These are phyloP conservation scores for Nannoperca obscura DNA, from an alignment of 2,797 vertebrate genomes.

Conservation along the genomic window DNA sequence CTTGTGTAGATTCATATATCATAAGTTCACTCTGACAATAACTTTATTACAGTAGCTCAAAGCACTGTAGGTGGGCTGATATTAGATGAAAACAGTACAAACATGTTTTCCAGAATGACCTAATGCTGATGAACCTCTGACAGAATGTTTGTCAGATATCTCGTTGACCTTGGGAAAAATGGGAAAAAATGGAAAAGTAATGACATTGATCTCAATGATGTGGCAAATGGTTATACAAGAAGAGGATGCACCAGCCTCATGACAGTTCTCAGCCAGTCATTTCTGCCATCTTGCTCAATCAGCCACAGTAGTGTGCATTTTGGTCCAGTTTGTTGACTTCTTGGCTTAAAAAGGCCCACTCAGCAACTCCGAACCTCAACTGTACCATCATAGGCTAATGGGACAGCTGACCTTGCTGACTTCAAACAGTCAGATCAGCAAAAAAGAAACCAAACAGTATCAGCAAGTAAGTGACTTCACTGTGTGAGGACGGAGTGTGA, in stretches of 20 bases:
- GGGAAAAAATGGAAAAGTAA: too few relatives aligned
- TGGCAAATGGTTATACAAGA: neutral
- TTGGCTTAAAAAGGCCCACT: slow-evolving; percentile 14
- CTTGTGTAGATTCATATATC: slow-evolving; percentile 16
- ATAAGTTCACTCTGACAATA: slow-evolving; percentile 15
- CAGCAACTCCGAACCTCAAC: slow-evolving; percentile 35
- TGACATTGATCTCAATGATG: neutral
- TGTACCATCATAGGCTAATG: slow-evolving; percentile 33
- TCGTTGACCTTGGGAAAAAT: neutral
- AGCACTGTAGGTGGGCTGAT: slow-evolving; percentile 27
- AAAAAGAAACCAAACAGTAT: slow-evolving; percentile 29
- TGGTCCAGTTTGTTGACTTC: slow-evolving; percentile 10
- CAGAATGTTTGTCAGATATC: neutral
- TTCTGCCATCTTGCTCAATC: neutral
- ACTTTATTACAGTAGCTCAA: slow-evolving; percentile 5
- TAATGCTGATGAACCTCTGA: neutral
- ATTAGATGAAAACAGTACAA: slow-evolving; percentile 13
- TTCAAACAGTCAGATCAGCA: slow-evolving; percentile 47
- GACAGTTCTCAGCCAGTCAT: neutral
- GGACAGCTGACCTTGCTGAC: slow-evolving; percentile 29
- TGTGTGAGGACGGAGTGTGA: slow-evolving; percentile 3
- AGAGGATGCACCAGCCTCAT: neutral
- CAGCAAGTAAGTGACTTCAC: neutral
- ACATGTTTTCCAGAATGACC: slow-evolving; percentile 12
- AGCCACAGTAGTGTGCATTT: neutral